These are phyloP conservation scores for Charina bottae DNA, from an alignment of 2,113 vertebrate species.

Conservation along the genomic window DNA sequence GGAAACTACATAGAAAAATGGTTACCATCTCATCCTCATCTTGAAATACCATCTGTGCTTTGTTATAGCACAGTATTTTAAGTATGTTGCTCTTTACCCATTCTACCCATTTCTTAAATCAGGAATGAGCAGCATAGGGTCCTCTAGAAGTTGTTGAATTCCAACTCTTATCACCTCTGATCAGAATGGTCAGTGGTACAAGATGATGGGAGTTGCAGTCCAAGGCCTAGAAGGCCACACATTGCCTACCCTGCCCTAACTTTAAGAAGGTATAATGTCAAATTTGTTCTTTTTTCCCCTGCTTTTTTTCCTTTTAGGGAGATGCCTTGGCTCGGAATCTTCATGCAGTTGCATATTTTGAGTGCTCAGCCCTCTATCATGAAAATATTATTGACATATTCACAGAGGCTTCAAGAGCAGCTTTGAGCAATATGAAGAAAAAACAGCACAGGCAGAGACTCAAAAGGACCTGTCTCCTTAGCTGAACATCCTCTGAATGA, in stretches of 20 bases:
- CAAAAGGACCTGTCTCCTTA: constrained; percentile 38
- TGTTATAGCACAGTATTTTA: not conserved
- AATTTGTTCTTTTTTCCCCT: not conserved
- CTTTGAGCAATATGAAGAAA: constrained; percentile 51
- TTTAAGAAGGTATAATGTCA: not conserved
- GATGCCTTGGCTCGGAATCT: constrained; percentile 69
- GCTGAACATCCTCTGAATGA: not conserved
- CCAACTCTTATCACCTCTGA: not conserved
- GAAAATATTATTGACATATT: constrained; percentile 73
- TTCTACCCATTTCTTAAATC: not conserved
- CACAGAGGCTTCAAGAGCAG: constrained; percentile 50
- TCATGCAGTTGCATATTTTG: constrained; percentile 67
- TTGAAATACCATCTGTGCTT: not conserved
- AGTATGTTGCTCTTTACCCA: not conserved
- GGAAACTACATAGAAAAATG: not conserved
- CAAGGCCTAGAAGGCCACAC: not conserved
- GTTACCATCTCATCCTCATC: not conserved
- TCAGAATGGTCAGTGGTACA: not conserved
- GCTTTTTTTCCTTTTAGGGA: constrained; percentile 51
- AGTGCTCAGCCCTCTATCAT: constrained; percentile 73
- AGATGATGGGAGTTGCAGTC: not conserved
- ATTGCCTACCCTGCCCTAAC: not conserved
- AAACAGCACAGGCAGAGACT: constrained; percentile 25
- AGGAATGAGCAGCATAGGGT: not conserved
- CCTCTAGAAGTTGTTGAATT: not conserved